A percentile compares a stretch with the other conserved stretches of the same genome.
Evolutionary conservation across 2,797 vertebrate genomes (phyloP).

Genomic region (Salarias fasciatus): DNA sequence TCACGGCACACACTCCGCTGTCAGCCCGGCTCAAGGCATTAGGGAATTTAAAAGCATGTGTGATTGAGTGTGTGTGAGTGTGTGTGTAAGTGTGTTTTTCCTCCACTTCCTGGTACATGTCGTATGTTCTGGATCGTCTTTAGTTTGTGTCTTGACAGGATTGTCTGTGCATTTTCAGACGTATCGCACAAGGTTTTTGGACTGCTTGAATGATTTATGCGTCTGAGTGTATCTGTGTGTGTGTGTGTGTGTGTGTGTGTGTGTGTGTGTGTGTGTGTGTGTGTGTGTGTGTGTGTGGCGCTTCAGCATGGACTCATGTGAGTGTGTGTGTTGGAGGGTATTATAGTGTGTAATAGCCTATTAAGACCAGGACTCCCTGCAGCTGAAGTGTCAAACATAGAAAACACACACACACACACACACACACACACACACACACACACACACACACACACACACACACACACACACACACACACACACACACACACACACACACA

Average conservation of each 20-base stretch:
- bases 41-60: conserved; percentile 70
- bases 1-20: conserved; percentile 60
- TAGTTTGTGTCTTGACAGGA: conserved; percentile 29
- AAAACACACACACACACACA: conserved; percentile 32
- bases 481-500: conserved; percentile 31
- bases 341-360: conserved; percentile 77
- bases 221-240: conserved; percentile 13
- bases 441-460: conserved; percentile 36
- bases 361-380: conserved; percentile 74
- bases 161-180: conserved; percentile 20
- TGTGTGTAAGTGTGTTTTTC: conserved; percentile 12
- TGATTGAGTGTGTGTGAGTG: conserved; percentile 49
- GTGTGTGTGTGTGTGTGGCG: conserved; percentile 5
- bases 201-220: conserved; percentile 4
- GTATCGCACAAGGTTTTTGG: conserved; percentile 10
- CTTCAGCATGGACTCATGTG: conserved; percentile 7
- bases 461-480: conserved; percentile 36
- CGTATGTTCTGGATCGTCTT: conserved; percentile 28
- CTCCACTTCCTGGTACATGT: conserved; percentile 18
- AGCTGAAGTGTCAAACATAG: conserved; percentile 76
- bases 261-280: conserved; percentile 3
- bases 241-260: neutral
- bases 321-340: conserved; percentile 43
- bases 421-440: conserved; percentile 30
- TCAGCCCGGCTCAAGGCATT: conserved; percentile 70